Evolutionary conservation across 2,113 vertebrate genomes (phyloP).

Genomic region (Talpa occidentalis): DNA sequence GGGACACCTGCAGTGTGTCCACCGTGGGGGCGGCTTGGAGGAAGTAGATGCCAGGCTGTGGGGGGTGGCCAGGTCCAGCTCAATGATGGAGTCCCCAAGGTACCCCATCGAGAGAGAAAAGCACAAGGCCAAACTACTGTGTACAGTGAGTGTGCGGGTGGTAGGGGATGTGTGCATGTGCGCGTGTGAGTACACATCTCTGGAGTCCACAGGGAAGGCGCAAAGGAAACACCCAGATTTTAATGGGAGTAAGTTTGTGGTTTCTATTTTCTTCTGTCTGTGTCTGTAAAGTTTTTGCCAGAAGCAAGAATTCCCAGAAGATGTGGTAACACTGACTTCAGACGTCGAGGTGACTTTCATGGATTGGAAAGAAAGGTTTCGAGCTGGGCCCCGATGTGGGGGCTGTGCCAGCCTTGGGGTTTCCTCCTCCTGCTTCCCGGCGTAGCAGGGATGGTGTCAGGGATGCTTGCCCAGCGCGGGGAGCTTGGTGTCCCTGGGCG

Average conservation of each 20-base stretch:
- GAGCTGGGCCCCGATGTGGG: not conserved
- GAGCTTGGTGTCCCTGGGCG: not conserved
- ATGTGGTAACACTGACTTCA: not conserved
- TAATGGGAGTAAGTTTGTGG: accelerated
- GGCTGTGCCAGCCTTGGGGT: constrained; percentile 32
- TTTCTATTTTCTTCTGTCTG: accelerated
- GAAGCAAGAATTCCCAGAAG: not conserved
- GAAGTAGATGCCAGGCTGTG: not conserved
- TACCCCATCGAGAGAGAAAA: not conserved
- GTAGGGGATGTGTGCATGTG: not conserved
- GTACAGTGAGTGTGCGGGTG: accelerated
- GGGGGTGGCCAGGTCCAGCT: not conserved
- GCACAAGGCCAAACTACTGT: too few species aligned
- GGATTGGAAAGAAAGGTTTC: not conserved
- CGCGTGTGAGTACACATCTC: too few species aligned
- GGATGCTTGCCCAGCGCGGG: not conserved
- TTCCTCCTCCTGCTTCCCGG: constrained; percentile 64
- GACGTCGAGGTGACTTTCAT: not conserved
- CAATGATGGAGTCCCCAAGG: accelerated
- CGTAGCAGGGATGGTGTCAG: constrained; percentile 56
- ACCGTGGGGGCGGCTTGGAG: not conserved
- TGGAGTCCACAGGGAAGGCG: not conserved
- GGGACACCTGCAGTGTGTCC: accelerated
- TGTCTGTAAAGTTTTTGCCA: not conserved
- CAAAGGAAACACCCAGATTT: accelerated